A percentile compares a stretch with the other conserved stretches of the same genome.
These are phyloP conservation scores for Charaxes varanes DNA, from an alignment of 1,140 invertebrate species.

Conservation along the genomic window DNA sequence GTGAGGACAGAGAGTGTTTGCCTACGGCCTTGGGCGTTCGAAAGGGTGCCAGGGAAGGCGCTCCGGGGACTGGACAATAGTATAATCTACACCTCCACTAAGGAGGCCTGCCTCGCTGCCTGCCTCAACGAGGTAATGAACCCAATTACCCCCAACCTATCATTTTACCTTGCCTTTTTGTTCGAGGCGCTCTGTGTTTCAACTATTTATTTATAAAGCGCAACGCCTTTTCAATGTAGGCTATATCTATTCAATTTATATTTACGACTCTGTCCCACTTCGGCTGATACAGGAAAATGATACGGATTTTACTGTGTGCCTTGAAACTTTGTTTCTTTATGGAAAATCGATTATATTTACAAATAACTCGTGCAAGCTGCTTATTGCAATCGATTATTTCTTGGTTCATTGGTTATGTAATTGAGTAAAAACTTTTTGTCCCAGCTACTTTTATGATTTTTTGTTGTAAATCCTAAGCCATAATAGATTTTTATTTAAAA, in stretches of 20 bases:
- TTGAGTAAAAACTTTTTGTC: too few relatives aligned
- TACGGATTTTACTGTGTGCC: constrained; percentile 17
- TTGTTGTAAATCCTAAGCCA: too few relatives aligned
- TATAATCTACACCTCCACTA: constrained; percentile 93
- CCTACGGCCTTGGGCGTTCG: constrained; percentile 92
- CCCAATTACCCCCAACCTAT: constrained; percentile 29
- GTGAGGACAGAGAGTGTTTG: constrained; percentile 94
- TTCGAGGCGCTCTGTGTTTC: constrained; percentile 25
- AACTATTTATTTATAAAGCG: constrained; percentile 21
- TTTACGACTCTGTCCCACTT: constrained; percentile 54
- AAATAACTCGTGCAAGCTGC: too few relatives aligned
- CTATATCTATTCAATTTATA: constrained; percentile 60
- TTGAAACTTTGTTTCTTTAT: constrained; percentile 23
- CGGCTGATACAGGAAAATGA: constrained; percentile 20
- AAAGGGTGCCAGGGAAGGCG: constrained; percentile 93
- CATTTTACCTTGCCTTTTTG: constrained; percentile 24
- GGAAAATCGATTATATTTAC: constrained; percentile 21
- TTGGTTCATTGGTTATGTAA: too few relatives aligned
- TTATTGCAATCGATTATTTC: too few relatives aligned
- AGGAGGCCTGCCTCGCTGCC: constrained; percentile 93
- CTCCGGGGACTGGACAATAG: constrained; percentile 92
- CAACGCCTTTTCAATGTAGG: constrained; percentile 34
- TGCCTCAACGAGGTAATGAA: constrained; percentile 89
- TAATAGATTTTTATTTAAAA: too few relatives aligned
- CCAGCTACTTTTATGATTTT: too few relatives aligned